Evolutionary conservation across 2,888 invertebrate genomes (phyloP).

Genomic region (Pyrgus malvae): DNA sequence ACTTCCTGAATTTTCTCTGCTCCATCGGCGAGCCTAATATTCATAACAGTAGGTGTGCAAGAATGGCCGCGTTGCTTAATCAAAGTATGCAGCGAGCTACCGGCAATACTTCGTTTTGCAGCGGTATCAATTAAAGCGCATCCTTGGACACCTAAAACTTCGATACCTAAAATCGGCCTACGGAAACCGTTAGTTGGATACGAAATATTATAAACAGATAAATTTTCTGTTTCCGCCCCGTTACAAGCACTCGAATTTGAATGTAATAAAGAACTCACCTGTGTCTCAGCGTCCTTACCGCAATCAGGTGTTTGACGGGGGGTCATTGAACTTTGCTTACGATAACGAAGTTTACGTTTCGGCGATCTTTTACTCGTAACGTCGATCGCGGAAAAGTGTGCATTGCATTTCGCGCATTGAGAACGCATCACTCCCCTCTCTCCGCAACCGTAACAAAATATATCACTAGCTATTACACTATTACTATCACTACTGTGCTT

Average conservation of each 20-base stretch:
- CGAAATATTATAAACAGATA: background rate
- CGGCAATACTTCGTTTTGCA: background rate
- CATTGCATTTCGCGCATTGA: background rate
- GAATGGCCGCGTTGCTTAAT: background rate
- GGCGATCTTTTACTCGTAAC: background rate
- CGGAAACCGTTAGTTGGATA: background rate
- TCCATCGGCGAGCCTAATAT: background rate
- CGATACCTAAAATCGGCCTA: background rate
- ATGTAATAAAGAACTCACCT: background rate
- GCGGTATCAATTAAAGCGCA: background rate
- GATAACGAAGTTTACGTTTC: too few species aligned
- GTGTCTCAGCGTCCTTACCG: background rate
- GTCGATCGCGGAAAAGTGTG: background rate
- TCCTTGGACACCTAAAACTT: background rate
- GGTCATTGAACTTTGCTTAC: background rate
- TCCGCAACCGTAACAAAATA: background rate
- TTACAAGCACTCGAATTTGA: background rate
- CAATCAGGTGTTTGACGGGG: background rate
- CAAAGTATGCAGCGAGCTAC: background rate
- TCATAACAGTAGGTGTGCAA: background rate
- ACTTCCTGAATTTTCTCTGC: background rate
- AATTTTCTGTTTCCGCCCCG: background rate
- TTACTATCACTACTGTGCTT: background rate
- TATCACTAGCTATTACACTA: background rate
- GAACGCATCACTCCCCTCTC: background rate